A percentile compares a stretch with the other conserved stretches of the same genome.
Conservation (phyloP, 2,113 vertebrate species). For the Coptodon rendalli region DNA sequence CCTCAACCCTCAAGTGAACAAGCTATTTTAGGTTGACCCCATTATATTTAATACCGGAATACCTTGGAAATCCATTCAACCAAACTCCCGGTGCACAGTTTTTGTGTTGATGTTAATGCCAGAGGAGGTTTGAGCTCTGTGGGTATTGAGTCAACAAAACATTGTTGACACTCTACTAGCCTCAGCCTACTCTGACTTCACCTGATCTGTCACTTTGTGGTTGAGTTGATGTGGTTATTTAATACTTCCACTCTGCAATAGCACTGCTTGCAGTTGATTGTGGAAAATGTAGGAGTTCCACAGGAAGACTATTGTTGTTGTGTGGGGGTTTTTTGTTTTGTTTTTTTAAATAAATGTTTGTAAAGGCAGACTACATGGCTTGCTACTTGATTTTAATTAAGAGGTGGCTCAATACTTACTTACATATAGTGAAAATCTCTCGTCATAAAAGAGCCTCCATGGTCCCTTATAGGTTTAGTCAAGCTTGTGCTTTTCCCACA, state of each 20-base stretch:
- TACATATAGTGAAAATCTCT: not conserved
- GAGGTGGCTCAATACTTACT: not conserved
- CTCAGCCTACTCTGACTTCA: not conserved
- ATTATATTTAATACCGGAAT: not conserved
- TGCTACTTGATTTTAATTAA: not conserved
- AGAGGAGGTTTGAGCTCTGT: not conserved
- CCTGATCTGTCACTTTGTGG: not conserved
- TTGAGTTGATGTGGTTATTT: not conserved
- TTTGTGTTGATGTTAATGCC: not conserved
- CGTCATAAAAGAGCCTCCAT: not conserved
- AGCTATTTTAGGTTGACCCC: not conserved
- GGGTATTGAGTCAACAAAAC: not conserved
- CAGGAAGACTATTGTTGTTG: not conserved
- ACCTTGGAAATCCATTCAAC: not conserved
- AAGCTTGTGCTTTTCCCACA: slow-evolving; percentile 37
- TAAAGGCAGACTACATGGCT: not conserved
- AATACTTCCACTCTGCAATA: fast-evolving
- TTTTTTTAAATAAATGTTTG: not conserved
- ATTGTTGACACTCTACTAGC: not conserved
- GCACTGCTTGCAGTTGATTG: not conserved
- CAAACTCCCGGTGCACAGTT: not conserved
- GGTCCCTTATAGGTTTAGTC: not conserved
- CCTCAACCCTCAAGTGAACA: not conserved
- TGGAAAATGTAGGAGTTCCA: not conserved
- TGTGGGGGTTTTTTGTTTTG: not conserved